Evolutionary conservation across 2,888 invertebrate species (phyloP).

Genomic region (Machimus rusticus): DNA sequence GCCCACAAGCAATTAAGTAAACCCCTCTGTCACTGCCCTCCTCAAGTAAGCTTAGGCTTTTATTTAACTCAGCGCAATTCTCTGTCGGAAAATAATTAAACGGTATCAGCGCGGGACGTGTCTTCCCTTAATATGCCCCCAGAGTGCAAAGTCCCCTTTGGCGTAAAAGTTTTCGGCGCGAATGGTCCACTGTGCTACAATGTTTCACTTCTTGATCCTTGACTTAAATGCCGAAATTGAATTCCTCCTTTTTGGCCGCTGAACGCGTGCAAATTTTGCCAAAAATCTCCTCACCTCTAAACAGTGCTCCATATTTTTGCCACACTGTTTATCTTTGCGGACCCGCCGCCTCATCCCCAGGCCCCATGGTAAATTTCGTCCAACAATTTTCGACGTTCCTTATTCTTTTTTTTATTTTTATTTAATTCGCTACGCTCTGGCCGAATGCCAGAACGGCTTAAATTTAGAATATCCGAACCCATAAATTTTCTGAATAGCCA

Average conservation of each 20-base stretch:
- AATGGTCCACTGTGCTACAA: not conserved
- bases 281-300: not conserved
- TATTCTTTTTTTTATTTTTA: not conserved
- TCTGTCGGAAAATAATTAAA: not conserved
- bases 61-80: not conserved
- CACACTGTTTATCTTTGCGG: not conserved
- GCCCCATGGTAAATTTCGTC: too few relatives aligned
- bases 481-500: constrained; percentile 36
- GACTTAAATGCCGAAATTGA: not conserved
- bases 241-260: not conserved
- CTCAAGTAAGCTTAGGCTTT: not conserved
- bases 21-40: not conserved
- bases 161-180: not conserved
- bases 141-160: not conserved
- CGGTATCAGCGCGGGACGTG: not conserved
- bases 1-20: not conserved
- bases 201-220: not conserved
- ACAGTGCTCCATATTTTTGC: not conserved
- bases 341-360: not conserved
- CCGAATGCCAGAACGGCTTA: constrained; percentile 7
- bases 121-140: not conserved
- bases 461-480: constrained; percentile 38
- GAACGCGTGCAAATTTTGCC: constrained; percentile 3
- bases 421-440: constrained; percentile 17
- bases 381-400: not conserved